Evolutionary conservation across 2,888 invertebrate genomes (phyloP), one percentile per base, ranked within the genome.

Genomic region (Coenonympha glycerion): DNA sequence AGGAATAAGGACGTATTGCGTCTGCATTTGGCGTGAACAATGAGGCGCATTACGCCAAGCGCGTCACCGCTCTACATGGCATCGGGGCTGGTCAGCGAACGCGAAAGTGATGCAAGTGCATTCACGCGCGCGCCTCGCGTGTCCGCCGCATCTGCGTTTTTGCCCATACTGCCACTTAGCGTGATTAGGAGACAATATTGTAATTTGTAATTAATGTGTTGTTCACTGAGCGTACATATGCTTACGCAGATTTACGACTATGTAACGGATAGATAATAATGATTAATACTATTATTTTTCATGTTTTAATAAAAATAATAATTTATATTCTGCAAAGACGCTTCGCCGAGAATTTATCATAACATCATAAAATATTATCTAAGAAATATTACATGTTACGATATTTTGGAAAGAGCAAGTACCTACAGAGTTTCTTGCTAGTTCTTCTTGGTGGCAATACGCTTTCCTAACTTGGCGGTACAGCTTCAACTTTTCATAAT

Each of bases 81-180:
- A 64, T 56, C 58, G 58, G 55, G 63, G 58, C 51, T 56, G 57
- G 60, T 45, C 64, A 58, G 57, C 56, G 63, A 56, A 58, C 16
- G 60, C 60, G 65, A 70, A 70, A 69, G 68, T 59, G 62, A 71
- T 75, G 75, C 68, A 68, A 65, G 49, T 65, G 64, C 63, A 59
- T 54, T 58, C 62, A 62, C 61, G 64, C 68, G 65, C 66, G 59
- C 53, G 47, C 63, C 66, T 73, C 68, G 69, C 64, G 66, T 66
- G 64, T 58, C 57, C 52, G 26, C 5, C 54, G 24, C 61, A 64
- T 68, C 60, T 66, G 53, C 59, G 15, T 50, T 66, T 66, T 49
- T 55, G 46, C 59, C 59, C 60, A 46, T 41, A 50, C 46, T 36
- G 19, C 15, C 18, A 40, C 26, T 42, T 42, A 26, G 6, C 28